Percentiles rank a stretch among this genome's conserved stretches.
These are phyloP conservation scores for Saturnia japonica DNA, from an alignment of 2,888 invertebrate species.

Conservation along the genomic window DNA sequence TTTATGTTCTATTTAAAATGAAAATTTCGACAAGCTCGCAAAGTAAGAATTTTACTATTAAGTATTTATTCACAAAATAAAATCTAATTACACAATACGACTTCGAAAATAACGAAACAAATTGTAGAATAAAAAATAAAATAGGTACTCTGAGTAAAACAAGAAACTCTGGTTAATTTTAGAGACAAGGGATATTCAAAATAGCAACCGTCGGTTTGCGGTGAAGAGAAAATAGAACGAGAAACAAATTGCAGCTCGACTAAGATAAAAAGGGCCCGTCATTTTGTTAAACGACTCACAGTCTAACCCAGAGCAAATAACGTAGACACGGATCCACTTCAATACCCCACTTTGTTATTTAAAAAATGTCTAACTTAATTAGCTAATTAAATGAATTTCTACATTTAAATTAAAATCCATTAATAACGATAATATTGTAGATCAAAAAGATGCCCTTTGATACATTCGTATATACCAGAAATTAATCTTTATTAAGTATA, in stretches of 20 bases:
- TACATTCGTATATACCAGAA: not conserved
- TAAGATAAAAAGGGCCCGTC: constrained; percentile 79
- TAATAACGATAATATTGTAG: not conserved
- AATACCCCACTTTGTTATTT: constrained; percentile 35
- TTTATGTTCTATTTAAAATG: not conserved
- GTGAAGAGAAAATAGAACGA: constrained; percentile 71
- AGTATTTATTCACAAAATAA: not conserved
- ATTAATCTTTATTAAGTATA: too few relatives aligned
- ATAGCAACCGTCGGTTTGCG: constrained; percentile 67
- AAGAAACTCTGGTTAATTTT: constrained; percentile 62
- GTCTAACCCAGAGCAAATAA: constrained; percentile 62
- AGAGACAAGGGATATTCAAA: constrained; percentile 69
- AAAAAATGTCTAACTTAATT: constrained; percentile 25
- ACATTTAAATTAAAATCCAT: not conserved
- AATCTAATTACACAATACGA: not conserved
- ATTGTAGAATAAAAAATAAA: constrained; percentile 17
- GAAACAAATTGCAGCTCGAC: constrained; percentile 75
- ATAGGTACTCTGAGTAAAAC: constrained; percentile 27
- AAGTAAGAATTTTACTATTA: not conserved
- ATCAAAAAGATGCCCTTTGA: too few relatives aligned
- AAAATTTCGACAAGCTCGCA: not conserved
- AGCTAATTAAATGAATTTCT: constrained; percentile 30
- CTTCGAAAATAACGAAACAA: constrained; percentile 4
- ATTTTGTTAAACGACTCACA: constrained; percentile 76
- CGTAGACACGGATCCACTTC: constrained; percentile 48